Evolutionary conservation across 1,140 invertebrate species (phyloP).

Genomic region (Rhagoletis zephyria): DNA sequence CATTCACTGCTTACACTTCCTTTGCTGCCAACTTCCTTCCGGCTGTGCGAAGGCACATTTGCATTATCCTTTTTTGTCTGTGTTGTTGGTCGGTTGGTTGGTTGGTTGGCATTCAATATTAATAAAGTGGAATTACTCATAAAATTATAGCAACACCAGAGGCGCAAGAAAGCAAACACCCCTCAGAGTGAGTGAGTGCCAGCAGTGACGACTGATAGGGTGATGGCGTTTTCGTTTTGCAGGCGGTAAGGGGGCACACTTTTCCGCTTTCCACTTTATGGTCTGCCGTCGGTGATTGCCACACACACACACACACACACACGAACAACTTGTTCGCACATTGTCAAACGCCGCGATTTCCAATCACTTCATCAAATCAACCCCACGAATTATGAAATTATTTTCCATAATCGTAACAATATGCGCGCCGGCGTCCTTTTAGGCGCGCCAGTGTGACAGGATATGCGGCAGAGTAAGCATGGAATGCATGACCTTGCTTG

Average conservation of each 20-base stretch:
- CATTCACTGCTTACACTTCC: constrained; percentile 34
- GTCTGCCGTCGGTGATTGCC: not conserved
- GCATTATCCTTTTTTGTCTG: constrained; percentile 40
- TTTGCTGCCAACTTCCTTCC: constrained; percentile 26
- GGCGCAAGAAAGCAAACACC: not conserved
- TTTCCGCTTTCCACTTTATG: constrained; percentile 49
- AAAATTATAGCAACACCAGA: constrained; percentile 54
- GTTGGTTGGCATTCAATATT: not conserved
- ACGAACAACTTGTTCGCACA: constrained; percentile 28
- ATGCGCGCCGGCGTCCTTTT: not conserved
- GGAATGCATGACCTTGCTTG: not conserved
- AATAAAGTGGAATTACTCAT: constrained; percentile 54
- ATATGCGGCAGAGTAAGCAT: constrained; percentile 11
- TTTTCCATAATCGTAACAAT: constrained; percentile 27
- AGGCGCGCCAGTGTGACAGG: not conserved
- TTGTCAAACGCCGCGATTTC: constrained; percentile 34
- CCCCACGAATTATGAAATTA: constrained; percentile 56
- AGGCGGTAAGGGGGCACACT: constrained; percentile 7
- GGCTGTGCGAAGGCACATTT: not conserved
- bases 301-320: not conserved
- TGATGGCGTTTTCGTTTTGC: no score
- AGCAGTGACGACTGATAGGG: no score
- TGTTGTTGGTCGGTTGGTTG: no score
- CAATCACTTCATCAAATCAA: constrained; percentile 53
- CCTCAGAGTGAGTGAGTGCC: not conserved